Conservation (phyloP, 2,113 vertebrate genomes). For the Daboia siamensis region DNA sequence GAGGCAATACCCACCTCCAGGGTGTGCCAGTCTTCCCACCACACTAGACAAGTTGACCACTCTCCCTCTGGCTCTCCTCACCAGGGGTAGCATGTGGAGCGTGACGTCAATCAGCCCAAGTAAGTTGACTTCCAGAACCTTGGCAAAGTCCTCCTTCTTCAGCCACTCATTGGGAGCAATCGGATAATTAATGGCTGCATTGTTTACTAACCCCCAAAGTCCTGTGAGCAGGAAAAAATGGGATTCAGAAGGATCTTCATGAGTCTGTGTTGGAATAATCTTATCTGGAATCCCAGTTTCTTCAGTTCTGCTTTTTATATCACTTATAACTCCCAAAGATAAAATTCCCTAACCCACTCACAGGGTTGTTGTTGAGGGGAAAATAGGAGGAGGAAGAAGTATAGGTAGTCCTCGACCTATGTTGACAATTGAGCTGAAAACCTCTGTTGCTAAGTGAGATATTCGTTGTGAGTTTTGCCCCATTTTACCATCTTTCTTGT, state of each 20-base stretch:
- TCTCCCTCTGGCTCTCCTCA: constrained; percentile 72
- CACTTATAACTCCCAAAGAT: not conserved
- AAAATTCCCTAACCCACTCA: not conserved
- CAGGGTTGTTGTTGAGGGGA: too few species aligned
- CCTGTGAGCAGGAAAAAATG: constrained; percentile 49
- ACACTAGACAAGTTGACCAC: constrained; percentile 78
- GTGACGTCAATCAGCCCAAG: constrained; percentile 72
- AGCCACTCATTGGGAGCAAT: constrained; percentile 71
- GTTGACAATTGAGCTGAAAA: too few species aligned
- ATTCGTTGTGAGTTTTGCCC: too few species aligned
- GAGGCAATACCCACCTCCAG: constrained; percentile 73
- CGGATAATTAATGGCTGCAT: constrained; percentile 69
- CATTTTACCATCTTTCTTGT: too few species aligned
- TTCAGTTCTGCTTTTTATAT: not conserved
- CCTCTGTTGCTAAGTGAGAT: too few species aligned
- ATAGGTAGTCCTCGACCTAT: too few species aligned
- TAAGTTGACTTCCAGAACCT: constrained; percentile 74
- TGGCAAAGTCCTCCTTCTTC: constrained; percentile 69
- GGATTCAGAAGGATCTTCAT: not conserved
- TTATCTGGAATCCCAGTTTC: not conserved
- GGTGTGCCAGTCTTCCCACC: constrained; percentile 63
- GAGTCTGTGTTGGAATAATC: not conserved
- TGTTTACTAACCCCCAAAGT: constrained; percentile 84
- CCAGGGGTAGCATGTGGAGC: constrained; percentile 73
- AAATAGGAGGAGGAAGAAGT: too few species aligned